phyloP scores from a whole-genome alignment of 2,888 invertebrate genomes.

The Clanis bilineata region DNA sequence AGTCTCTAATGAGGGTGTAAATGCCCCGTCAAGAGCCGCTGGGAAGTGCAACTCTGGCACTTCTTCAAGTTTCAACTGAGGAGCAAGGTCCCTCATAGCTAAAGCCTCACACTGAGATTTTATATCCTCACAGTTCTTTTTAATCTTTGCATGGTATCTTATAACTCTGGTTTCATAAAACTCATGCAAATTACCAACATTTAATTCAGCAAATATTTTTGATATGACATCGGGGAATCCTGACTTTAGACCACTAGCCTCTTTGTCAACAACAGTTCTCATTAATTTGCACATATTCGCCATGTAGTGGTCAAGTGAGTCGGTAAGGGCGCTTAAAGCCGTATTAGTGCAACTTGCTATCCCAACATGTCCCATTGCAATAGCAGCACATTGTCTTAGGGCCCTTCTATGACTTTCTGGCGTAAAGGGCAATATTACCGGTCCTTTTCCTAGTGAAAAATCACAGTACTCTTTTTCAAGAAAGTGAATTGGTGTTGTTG shows the following conservation, averaged over 20 bases:
- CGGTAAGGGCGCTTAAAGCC: slow-evolving; percentile 63
- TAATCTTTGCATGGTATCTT: slow-evolving; percentile 63
- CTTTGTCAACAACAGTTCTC: slow-evolving; percentile 65
- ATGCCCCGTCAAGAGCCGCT: slow-evolving; percentile 73
- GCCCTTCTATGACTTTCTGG: slow-evolving; percentile 73
- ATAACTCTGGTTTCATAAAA: slow-evolving; percentile 71
- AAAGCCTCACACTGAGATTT: slow-evolving; percentile 58
- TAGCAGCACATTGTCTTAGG: slow-evolving; percentile 69
- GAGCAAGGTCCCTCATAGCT: slow-evolving; percentile 61
- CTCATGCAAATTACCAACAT: slow-evolving; percentile 67
- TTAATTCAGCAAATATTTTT: slow-evolving; percentile 73
- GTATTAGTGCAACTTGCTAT: slow-evolving; percentile 64
- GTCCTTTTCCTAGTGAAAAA: slow-evolving; percentile 70
- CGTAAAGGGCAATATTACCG: slow-evolving; percentile 68
- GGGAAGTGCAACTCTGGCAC: slow-evolving; percentile 81
- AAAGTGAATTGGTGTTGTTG: slow-evolving; percentile 64
- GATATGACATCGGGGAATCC: slow-evolving; percentile 73
- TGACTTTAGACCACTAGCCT: slow-evolving; percentile 65
- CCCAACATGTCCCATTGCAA: slow-evolving; percentile 70
- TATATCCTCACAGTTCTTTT: slow-evolving; percentile 58
- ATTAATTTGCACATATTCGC: slow-evolving; percentile 71
- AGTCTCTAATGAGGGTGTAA: slow-evolving; percentile 83
- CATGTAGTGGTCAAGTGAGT: slow-evolving; percentile 67
- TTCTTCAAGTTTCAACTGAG: slow-evolving; percentile 70
- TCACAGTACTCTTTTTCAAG: slow-evolving; percentile 70